Conservation (phyloP, 2,888 invertebrate species). For the Eristalis intricaria region DNA sequence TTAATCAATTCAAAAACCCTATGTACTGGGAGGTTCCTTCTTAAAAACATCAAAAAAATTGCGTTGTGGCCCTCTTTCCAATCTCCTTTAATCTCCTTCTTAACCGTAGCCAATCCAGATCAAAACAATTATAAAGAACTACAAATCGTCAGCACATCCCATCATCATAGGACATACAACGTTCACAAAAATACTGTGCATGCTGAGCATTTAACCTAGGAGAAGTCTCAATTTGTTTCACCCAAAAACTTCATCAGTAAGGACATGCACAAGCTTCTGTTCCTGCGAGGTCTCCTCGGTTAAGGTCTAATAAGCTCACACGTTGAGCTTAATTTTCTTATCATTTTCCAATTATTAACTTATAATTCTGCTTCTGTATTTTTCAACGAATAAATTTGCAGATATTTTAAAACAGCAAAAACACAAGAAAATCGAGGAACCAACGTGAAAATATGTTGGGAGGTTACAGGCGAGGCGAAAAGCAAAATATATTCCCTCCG, state of each 20-base stretch:
- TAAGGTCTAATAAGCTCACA: background rate
- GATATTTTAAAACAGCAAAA: background rate
- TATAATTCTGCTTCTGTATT: conserved; percentile 7
- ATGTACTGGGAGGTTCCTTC: too few species aligned
- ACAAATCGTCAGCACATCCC: too few species aligned
- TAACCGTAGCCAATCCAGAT: too few species aligned
- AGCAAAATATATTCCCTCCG: background rate
- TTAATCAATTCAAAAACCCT: too few species aligned
- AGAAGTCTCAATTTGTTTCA: too few species aligned
- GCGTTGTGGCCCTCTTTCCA: too few species aligned
- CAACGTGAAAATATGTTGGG: background rate
- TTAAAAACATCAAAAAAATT: too few species aligned
- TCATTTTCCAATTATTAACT: conserved; percentile 11
- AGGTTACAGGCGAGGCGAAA: background rate
- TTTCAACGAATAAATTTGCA: background rate
- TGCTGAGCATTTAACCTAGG: too few species aligned
- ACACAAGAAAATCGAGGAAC: background rate
- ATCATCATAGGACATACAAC: too few species aligned
- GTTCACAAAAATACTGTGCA: too few species aligned
- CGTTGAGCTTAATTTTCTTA: conserved; percentile 9
- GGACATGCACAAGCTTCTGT: background rate
- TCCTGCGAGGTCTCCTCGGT: background rate
- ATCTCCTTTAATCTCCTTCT: too few species aligned
- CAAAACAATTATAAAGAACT: too few species aligned
- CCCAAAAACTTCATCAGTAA: background rate